A percentile compares a stretch with the other conserved stretches of the same genome.
These are phyloP conservation scores for Catocala sponsa DNA, from an alignment of 2,888 invertebrate species.

Conservation along the genomic window DNA sequence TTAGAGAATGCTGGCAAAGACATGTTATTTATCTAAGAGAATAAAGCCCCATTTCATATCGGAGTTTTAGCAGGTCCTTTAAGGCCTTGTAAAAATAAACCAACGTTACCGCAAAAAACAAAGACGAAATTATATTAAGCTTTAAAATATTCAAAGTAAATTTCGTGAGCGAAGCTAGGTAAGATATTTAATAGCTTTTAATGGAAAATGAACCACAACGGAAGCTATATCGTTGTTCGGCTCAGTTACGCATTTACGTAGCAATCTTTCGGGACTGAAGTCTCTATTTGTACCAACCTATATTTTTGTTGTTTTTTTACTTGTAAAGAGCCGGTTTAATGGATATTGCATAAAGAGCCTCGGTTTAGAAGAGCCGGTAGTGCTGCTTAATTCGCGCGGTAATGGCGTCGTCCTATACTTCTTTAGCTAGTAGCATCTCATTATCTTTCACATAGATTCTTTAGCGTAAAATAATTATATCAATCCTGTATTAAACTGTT, in stretches of 20 bases:
- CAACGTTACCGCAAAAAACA: no score
- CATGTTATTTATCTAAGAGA: no score
- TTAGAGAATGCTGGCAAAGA: no score
- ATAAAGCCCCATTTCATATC: no score
- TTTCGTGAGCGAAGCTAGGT: neutral
- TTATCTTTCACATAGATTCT: no score
- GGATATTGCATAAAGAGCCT: constrained; percentile 30
- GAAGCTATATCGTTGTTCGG: constrained; percentile 9
- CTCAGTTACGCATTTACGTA: constrained; percentile 20
- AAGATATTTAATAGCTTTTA: constrained; percentile 17
- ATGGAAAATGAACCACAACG: constrained; percentile 2
- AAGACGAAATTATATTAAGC: neutral
- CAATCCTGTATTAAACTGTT: no score
- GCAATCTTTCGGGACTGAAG: constrained; percentile 25
- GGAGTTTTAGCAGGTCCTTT: no score
- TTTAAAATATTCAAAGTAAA: neutral
- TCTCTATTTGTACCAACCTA: constrained; percentile 20
- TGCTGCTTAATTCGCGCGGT: no score
- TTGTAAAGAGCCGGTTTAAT: constrained; percentile 28
- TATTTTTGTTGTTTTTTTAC: constrained; percentile 31
- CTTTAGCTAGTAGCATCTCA: no score
- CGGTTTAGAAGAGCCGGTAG: neutral
- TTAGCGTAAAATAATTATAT: no score
- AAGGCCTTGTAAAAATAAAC: no score
- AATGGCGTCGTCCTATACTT: no score